phyloP scores from a whole-genome alignment of 2,888 invertebrate species.

The Philopedon plagiatum region DNA sequence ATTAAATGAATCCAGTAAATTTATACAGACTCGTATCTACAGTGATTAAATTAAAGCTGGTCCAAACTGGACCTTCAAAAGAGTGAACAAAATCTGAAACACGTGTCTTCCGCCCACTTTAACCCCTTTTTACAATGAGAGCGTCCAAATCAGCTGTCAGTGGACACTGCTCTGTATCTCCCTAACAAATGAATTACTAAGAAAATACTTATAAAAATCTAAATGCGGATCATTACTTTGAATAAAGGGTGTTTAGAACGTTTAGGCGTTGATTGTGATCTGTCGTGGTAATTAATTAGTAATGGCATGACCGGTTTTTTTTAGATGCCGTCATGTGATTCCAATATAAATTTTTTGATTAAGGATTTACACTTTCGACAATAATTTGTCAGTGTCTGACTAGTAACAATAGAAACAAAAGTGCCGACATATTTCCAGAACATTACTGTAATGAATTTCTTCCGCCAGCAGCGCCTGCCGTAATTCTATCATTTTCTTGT shows the following conservation, averaged over 20 bases:
- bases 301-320: no score
- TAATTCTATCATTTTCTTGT: neutral
- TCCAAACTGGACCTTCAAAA: neutral
- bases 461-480: no score
- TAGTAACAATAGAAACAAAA: no score
- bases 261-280: neutral
- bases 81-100: neutral
- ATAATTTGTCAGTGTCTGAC: no score
- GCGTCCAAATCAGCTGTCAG: neutral
- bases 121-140: neutral
- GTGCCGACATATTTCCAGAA: no score
- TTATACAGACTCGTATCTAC: neutral
- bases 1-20: neutral
- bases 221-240: neutral
- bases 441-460: neutral
- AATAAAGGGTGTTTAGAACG: neutral
- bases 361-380: no score
- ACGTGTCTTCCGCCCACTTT: conserved; percentile 3
- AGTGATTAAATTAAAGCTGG: neutral
- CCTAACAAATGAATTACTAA: neutral
- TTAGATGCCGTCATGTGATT: no score
- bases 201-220: neutral
- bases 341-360: no score
- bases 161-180: neutral
- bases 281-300: no score